Evolutionary conservation across 2,797 vertebrate genomes (phyloP).

Genomic region (Glyptemys insculpta): DNA sequence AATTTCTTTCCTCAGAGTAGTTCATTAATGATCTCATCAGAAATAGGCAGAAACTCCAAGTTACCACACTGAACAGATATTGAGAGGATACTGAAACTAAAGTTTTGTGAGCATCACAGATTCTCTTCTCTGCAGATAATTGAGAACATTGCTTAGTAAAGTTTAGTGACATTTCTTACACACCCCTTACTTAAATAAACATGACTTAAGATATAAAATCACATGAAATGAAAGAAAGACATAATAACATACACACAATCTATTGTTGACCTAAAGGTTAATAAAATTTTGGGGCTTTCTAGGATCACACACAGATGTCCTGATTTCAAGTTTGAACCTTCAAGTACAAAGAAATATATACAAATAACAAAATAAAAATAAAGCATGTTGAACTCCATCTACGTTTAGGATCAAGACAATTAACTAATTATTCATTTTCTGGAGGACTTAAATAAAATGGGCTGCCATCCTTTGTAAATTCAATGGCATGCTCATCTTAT

Average conservation of each 20-base stretch:
- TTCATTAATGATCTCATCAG: neutral
- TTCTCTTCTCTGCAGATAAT: neutral
- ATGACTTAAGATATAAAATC: slow-evolving; percentile 12
- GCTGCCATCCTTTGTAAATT: slow-evolving; percentile 55
- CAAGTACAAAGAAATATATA: neutral
- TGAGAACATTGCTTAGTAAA: neutral
- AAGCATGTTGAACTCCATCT: slow-evolving; percentile 41
- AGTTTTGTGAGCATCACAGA: neutral
- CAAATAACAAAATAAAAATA: neutral
- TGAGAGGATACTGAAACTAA: neutral
- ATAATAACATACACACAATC: neutral
- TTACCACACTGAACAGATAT: neutral
- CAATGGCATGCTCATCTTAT: slow-evolving; percentile 38
- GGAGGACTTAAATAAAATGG: slow-evolving; percentile 37
- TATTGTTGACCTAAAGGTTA: neutral
- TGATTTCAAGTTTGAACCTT: neutral
- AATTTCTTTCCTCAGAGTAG: neutral
- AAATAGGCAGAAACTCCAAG: neutral
- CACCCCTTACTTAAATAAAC: neutral
- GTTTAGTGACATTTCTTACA: neutral
- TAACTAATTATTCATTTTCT: slow-evolving; percentile 68
- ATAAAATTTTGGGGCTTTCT: neutral
- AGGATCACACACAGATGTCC: neutral
- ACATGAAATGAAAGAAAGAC: neutral
- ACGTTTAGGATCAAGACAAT: slow-evolving; percentile 72